Conservation (phyloP, 2,888 invertebrate genomes). For the Macrophya alboannulata region DNA sequence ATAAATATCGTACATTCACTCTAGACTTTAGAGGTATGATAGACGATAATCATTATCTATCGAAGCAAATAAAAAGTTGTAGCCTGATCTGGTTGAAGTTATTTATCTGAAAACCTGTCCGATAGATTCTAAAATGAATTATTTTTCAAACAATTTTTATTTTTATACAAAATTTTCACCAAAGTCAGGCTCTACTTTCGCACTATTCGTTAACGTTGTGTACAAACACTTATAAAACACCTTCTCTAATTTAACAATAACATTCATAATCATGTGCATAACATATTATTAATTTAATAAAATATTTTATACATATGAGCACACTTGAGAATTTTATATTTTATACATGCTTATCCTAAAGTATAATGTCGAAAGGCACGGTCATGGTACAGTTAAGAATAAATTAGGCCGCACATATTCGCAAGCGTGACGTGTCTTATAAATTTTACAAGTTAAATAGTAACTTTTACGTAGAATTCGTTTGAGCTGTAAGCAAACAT, state of each 20-base stretch:
- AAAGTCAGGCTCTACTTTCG: neutral
- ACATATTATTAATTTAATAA: neutral
- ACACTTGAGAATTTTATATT: constrained; percentile 5
- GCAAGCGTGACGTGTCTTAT: neutral
- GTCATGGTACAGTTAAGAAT: constrained; percentile 19
- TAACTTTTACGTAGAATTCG: neutral
- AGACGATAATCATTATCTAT: neutral
- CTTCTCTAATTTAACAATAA: neutral
- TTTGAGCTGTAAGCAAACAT: neutral
- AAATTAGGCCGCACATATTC: neutral
- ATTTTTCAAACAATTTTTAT: neutral
- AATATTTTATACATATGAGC: constrained; percentile 15
- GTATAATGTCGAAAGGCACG: constrained; percentile 35
- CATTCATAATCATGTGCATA: neutral
- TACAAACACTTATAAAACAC: neutral
- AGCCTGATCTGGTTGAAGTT: neutral
- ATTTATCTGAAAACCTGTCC: neutral
- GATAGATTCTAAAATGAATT: neutral
- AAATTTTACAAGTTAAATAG: neutral
- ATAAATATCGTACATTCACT: neutral
- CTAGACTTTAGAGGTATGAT: neutral
- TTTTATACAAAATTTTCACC: neutral
- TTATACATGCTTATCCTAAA: neutral
- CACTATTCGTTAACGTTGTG: neutral
- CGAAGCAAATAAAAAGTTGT: neutral